Conservation (phyloP, 1,140 invertebrate genomes). For the Bombus balteatus region DNA sequence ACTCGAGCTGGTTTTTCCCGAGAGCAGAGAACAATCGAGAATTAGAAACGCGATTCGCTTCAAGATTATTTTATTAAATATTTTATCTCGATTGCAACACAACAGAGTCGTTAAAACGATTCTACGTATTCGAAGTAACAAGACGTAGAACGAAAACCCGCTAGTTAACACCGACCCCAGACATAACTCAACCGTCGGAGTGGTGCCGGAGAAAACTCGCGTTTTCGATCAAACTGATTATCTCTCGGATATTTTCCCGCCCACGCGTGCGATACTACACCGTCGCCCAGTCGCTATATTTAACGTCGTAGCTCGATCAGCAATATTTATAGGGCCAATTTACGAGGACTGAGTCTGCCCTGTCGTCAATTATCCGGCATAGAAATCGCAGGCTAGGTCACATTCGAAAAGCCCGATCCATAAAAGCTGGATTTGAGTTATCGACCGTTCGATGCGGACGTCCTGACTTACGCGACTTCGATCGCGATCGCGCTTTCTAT, state of each 20-base stretch:
- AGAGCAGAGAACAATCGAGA: not conserved
- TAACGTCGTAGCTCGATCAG: not conserved
- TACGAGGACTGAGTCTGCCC: not conserved
- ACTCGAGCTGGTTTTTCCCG: no score
- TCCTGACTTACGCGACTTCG: not conserved
- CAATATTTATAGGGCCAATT: conserved; percentile 19
- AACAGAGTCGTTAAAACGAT: not conserved
- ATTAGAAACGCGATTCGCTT: not conserved
- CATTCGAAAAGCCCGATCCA: not conserved
- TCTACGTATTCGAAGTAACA: not conserved
- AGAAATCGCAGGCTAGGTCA: conserved; percentile 4
- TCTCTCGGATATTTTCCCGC: conserved; percentile 6
- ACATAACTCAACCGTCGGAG: not conserved
- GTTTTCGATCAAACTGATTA: conserved; percentile 26
- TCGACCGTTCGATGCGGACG: not conserved
- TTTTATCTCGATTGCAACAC: no score
- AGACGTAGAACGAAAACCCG: not conserved
- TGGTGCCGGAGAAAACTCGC: not conserved
- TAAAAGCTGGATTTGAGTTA: conserved; percentile 5
- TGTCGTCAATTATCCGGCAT: conserved; percentile 1
- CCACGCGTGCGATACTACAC: not conserved
- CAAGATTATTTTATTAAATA: not conserved
- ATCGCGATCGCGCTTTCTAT: conserved; percentile 38
- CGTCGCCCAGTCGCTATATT: not conserved
- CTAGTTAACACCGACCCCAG: no score